Base-by-base conservation (phyloP, 2,797 vertebrate genomes). In the Trachops cirrhosus region DNA sequence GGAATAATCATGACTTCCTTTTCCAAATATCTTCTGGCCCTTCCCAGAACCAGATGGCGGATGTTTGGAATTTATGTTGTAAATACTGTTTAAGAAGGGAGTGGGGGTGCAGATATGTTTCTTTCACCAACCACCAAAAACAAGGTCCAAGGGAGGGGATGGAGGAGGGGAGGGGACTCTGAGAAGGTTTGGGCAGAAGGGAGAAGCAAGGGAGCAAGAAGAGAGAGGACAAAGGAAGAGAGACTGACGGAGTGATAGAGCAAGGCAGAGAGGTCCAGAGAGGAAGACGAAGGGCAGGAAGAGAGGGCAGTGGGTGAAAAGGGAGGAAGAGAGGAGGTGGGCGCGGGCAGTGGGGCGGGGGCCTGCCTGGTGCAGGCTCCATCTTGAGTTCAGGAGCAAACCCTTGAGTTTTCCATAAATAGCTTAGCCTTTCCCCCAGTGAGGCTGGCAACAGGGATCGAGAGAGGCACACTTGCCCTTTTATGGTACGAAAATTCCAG, bases 401-500 rank as follows among this genome's bases (percentile, higher is more conserved):
- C 97, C 97, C 97, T 98, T 96, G 95, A 97, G 97, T 97, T 97
- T 95, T 84, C 98, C 98, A 99, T 98, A 99, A 98, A 99, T 99
- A 99, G 98, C 96, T 94, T 96, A 97, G 98, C 98, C 97, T 98
- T 98, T 98, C 95, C 98, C 98, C 98, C 98, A 98, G 98, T 96
- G 93, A 94, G 94, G 95, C 94, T 96, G 96, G 97, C 24, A 73
- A 95, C 87, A 59, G 95, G 95, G 98, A 97, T 64, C 48, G 4
- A 84, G 93, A 93, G 95, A 97, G 95, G 86, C 96, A 86, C 5
- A 97, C 98, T 98, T 99, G 98, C 97, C 98, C 99, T 99, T 99
- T 99, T 99, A 99, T 99, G 99, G 99, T 98, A 98, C 98, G 98
- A 98, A 98, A 98, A 98, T 97, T 97, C 98, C 98, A 98, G 98